These are phyloP conservation scores for Calidris pugnax DNA, from an alignment of 2,113 vertebrate genomes.

Conservation along the genomic window DNA sequence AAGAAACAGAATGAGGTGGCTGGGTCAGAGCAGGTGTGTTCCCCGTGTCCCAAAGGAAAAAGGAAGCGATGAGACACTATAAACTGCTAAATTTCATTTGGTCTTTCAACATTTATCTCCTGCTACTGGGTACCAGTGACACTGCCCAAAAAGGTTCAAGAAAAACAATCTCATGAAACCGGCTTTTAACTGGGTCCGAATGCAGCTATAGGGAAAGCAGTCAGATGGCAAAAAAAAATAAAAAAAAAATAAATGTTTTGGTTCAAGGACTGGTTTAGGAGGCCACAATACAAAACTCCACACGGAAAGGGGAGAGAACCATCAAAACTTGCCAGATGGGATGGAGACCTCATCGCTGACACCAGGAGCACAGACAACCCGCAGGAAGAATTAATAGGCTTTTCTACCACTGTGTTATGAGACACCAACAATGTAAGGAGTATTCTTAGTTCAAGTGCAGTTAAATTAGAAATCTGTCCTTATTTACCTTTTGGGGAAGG, in stretches of 20 bases:
- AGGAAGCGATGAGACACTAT: background rate
- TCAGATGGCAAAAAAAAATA: background rate
- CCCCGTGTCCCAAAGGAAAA: background rate
- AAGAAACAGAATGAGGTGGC: background rate
- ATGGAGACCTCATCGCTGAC: background rate
- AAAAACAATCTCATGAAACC: background rate
- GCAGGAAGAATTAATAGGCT: background rate
- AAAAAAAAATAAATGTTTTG: background rate
- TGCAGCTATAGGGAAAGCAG: background rate
- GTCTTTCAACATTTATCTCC: background rate
- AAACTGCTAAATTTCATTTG: background rate
- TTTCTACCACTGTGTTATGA: background rate
- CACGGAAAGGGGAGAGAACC: background rate
- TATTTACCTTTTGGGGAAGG: background rate
- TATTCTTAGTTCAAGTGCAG: background rate
- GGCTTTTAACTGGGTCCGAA: background rate
- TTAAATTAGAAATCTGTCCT: background rate
- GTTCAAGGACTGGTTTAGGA: background rate
- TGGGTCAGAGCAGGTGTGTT: background rate
- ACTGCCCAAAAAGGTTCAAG: background rate
- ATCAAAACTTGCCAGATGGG: background rate
- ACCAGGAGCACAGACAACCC: background rate
- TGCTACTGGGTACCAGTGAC: too few relatives aligned
- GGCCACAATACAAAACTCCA: background rate
- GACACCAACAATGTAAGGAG: background rate